Evolutionary conservation across 2,888 invertebrate genomes (phyloP), one percentile per base, ranked within the genome.

Genomic region (Campoplex nolae): DNA sequence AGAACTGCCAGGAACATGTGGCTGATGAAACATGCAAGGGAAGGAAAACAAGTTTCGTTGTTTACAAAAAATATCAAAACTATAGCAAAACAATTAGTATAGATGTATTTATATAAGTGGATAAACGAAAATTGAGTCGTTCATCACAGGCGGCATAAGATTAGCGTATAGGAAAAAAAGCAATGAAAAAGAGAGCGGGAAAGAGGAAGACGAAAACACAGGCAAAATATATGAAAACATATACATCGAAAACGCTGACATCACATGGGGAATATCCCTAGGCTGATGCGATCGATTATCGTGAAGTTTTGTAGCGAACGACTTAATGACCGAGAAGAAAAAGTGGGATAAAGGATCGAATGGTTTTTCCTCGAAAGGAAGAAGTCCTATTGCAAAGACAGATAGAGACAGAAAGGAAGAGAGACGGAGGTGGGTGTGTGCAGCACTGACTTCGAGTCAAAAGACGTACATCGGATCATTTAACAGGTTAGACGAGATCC

Each of bases 351-450:
- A 18, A 38, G 42, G 65, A 56, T 58, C 23, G 13, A 28, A 83
- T 42, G 58, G 67, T 74, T 84, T 84, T 74, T 84, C n/a, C 73
- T 74, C 32, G 38, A 71, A 68, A 62, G 28, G 62, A 48, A 70
- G 54, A 75, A 82, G 28, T 56, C 42, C 28, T 3, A 62, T 51
- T 32, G 58, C 45, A 68, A 75, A 28, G 68, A 56, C 65, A 56
- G 51, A 54, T 18, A 45, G 38, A 67, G 73, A 65, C 16, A 45
- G 70, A 42, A 38, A 51, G 23, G 35, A 65, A 74, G n/a, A 67
- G 42, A 42, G 51, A 42, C 23, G 48, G 28, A 77, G 65, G 32
- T 54, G 48, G n/a, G 54, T 32, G 65, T 23, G 77, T 28, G 38
- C 73, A n/a, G 6, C 7, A 35, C 28, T 35, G 3, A 18, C 73